phyloP scores from a whole-genome alignment of 1,140 invertebrate species.

The Zaprionus africanus region DNA sequence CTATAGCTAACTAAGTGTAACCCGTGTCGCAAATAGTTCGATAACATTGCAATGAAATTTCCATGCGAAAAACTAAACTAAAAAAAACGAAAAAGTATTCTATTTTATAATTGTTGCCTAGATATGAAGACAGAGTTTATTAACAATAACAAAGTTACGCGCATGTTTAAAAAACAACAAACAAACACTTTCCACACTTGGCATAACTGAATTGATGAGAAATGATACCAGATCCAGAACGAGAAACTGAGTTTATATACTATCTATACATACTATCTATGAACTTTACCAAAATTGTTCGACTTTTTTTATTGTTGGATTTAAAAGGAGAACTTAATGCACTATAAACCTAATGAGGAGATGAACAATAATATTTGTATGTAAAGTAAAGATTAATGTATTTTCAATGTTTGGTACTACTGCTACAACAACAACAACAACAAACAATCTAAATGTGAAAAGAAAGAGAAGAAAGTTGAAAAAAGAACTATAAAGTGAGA shows the following conservation, averaged over 20 bases:
- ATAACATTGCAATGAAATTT: conserved; percentile 21
- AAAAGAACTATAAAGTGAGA: conserved; percentile 34
- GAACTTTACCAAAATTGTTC: conserved; percentile 15
- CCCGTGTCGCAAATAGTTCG: conserved; percentile 48
- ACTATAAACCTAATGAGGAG: conserved; percentile 33
- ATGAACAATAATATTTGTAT: conserved; percentile 74
- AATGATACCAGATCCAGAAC: conserved; percentile 14
- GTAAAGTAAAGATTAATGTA: conserved; percentile 58
- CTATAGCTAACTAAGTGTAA: conserved; percentile 16
- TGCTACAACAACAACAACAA: conserved; percentile 21
- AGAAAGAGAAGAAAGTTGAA: conserved; percentile 33
- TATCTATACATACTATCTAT: conserved; percentile 25
- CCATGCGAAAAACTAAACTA: conserved; percentile 32
- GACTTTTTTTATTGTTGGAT: conserved; percentile 21
- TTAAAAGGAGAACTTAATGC: conserved; percentile 32
- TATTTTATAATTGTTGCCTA: conserved; percentile 71
- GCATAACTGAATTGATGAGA: conserved; percentile 4
- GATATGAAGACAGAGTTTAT: conserved; percentile 48
- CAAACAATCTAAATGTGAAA: conserved; percentile 45
- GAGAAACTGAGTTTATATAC: conserved; percentile 5
- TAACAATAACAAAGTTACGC: conserved; percentile 19
- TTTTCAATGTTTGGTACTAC: conserved; percentile 55
- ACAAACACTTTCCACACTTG: conserved; percentile 5
- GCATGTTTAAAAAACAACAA: conserved; percentile 39
- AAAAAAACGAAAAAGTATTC: conserved; percentile 63